Evolutionary conservation across 2,888 invertebrate genomes (phyloP), one percentile per base, ranked within the genome.

Genomic region (Apotomis turbidana): DNA sequence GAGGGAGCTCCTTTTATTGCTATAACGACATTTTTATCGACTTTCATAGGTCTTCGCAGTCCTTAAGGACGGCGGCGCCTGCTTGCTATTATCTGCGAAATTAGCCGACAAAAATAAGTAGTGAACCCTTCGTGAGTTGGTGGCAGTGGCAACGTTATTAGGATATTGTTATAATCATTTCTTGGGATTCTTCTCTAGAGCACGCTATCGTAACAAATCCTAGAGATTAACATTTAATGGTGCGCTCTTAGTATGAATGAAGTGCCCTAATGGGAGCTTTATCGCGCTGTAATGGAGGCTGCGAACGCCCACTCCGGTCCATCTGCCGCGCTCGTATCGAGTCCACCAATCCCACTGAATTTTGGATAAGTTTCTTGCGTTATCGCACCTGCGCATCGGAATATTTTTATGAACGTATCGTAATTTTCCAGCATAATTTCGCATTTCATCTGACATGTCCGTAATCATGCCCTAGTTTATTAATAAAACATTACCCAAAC

Each of bases 11-110:
- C 81, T 86, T 89, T 88, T 88, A 87, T 88, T 87, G 85, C 85
- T 82, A 80, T 83, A 86, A 87, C 82, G 86, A 87, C 86, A 86
- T 85, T 86, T 90, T 88, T 86, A 90, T 89, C 85, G 83, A 81
- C 82, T 84, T 88, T 84, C 82, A 78, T 83, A 84, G 81, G 82
- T 82, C 85, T 77, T 76, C 74, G 81, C 71, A 75, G 77, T 74
- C 75, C 76, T 77, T 76, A 77, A 70, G 70, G 75, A 64, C 70
- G 74, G 74, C 74, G 60, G 74, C 74, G 60, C 70, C 68, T 44
- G 71, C 68, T 64, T 41, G 68, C 68, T 76, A 78, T 78, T 79
- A 78, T 78, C 77, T 78, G 78, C 75, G 76, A 82, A 80, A 80
- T 79, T 78, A 76, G 75, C 71, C 75, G 77, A 78, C 75, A 80